A percentile compares a stretch with the other conserved stretches of the same genome.
These are phyloP conservation scores for Tetramorium simillimum DNA, from an alignment of 1,140 invertebrate species.

Conservation along the genomic window DNA sequence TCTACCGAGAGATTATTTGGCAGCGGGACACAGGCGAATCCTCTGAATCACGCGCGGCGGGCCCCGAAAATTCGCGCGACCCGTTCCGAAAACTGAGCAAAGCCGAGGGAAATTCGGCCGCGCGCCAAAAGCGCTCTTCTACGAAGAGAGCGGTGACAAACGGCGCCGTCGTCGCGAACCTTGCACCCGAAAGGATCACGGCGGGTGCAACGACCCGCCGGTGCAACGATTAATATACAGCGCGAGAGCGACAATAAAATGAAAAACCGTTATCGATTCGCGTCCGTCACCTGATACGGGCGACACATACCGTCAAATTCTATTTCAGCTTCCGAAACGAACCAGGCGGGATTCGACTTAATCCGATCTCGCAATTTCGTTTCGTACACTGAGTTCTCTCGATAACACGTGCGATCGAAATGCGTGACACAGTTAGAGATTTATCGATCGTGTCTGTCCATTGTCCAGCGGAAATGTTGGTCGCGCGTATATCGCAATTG, in stretches of 20 bases:
- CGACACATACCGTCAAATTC: background rate
- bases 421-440: constrained; percentile 1
- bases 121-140: constrained; percentile 47
- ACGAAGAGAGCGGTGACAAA: constrained; percentile 24
- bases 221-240: constrained; percentile 8
- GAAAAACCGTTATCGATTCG: constrained; percentile 8
- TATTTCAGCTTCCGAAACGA: background rate
- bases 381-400: background rate
- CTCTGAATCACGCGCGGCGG: constrained; percentile 51
- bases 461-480: constrained; percentile 17
- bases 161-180: background rate
- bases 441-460: constrained; percentile 1
- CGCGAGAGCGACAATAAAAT: constrained; percentile 8
- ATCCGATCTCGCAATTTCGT: background rate
- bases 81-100: constrained; percentile 20
- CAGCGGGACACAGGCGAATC: constrained; percentile 19
- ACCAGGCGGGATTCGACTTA: background rate
- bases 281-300: background rate
- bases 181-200: constrained; percentile 20
- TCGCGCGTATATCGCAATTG: background rate
- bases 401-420: background rate
- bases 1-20: constrained; percentile 59
- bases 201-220: constrained; percentile 35
- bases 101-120: constrained; percentile 44
- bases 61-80: constrained; percentile 44